phyloP scores from a whole-genome alignment of 2,797 vertebrate genomes.

The Gobionotothen gibberifrons region DNA sequence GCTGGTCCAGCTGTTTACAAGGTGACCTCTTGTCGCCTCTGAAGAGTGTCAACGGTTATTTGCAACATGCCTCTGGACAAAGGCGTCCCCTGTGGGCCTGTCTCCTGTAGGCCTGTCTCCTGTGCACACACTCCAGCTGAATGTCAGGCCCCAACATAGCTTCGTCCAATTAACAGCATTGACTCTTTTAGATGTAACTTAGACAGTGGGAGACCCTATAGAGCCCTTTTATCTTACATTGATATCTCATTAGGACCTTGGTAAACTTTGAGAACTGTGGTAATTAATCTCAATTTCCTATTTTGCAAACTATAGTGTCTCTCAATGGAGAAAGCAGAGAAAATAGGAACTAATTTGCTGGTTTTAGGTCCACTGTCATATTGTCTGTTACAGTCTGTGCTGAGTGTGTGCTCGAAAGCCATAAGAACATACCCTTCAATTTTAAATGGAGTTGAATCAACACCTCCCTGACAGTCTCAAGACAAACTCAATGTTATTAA shows the following conservation, averaged over 20 bases:
- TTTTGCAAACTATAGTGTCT: background rate
- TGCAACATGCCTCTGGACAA: constrained; percentile 62
- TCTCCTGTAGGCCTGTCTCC: constrained; percentile 39
- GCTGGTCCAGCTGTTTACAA: constrained; percentile 51
- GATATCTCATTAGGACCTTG: background rate
- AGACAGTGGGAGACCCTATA: background rate
- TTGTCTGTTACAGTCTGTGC: background rate
- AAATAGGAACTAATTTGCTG: background rate
- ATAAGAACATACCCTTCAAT: background rate
- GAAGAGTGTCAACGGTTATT: constrained; percentile 66
- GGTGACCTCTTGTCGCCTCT: constrained; percentile 70
- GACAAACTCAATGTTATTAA: background rate
- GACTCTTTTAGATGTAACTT: constrained; percentile 21
- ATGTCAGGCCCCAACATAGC: constrained; percentile 39
- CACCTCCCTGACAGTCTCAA: constrained; percentile 10
- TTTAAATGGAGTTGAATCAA: constrained; percentile 2
- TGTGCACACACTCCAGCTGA: constrained; percentile 31
- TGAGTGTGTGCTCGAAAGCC: background rate
- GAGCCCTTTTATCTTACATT: background rate
- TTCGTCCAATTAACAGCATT: constrained; percentile 34
- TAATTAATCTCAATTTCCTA: background rate
- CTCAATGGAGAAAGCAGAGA: background rate
- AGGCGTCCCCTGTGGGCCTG: constrained; percentile 30
- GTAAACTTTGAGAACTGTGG: background rate
- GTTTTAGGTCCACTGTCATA: background rate